Base-by-base conservation (phyloP, 2,113 vertebrate genomes). In the Catharus fuscescens region DNA sequence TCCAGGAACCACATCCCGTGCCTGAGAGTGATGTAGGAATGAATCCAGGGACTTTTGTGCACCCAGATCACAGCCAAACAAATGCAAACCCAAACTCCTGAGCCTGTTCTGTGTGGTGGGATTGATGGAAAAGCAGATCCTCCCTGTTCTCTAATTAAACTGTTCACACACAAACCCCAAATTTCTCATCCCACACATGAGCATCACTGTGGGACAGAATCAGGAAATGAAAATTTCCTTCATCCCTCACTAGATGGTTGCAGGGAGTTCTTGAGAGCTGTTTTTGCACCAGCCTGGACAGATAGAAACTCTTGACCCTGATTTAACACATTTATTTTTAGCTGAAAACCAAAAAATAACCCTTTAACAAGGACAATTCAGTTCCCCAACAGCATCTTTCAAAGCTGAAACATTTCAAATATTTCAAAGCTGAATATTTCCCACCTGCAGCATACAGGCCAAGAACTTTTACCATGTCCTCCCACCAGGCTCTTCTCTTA, bases 151-250 rank as follows among this genome's bases (percentile, higher is more conserved):
- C 50, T 18, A 24, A 18, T 36, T 5, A 18, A 16, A 6, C 20
- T 6, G 4, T 10, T 36, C 1, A 1, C 50, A 34, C 14, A 17
- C 24, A 29, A 4, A 9, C 8, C 10, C 19, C 8, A 9, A 1
- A 52, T 3, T 3, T 80, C 40, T 50, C 23, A 38, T 10, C 3
- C 29, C 13, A 17, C 21, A 18, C 23, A 0, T 0, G 23, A 40
- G 12, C 21, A 17, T 28, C 6, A 0, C 34, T 31, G 1, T 3
- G 26, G 60, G 29, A 4, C 24, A 73, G 3, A 7, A 16, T 0
- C 5, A 28, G 36, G 19, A 57, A 5, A 8, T 53, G 12, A 5
- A 19, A 69, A 44, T 38, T 2, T 15, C 11, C 31, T 20, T 6
- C 14, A 15, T 77, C 56, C 72, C 31, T 36, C 29, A 14, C 23